These are phyloP conservation scores for Pocillopora meandrina DNA, from an alignment of 92 coral and sea anemone genomes.

Conservation along the genomic window DNA sequence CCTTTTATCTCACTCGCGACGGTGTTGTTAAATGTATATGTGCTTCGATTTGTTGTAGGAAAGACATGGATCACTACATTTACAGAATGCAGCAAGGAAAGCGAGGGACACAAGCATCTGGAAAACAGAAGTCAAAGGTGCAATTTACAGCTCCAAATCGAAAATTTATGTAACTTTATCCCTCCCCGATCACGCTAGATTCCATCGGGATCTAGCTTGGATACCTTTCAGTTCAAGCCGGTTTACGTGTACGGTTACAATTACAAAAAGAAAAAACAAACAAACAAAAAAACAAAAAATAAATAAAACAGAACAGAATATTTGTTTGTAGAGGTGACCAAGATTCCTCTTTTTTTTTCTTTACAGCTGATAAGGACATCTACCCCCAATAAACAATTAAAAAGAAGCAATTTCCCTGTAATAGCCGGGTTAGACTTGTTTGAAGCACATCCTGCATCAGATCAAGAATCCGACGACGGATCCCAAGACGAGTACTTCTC, in stretches of 20 bases:
- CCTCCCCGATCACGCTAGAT: too few species aligned
- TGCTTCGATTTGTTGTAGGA: conserved; percentile 28
- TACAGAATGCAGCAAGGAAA: conserved; percentile 76
- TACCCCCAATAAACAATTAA: conserved; percentile 59
- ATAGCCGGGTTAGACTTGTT: conserved; percentile 53
- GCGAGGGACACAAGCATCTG: conserved; percentile 42
- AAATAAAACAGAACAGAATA: too few species aligned
- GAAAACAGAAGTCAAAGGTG: conserved; percentile 41
- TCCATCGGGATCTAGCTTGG: too few species aligned
- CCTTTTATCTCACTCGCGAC: background rate
- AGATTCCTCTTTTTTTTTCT: background rate
- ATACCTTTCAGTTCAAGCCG: too few species aligned
- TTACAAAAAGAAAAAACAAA: too few species aligned
- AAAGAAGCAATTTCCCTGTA: conserved; percentile 15
- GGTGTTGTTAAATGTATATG: background rate
- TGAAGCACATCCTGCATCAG: conserved; percentile 70
- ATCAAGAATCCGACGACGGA: conserved; percentile 73
- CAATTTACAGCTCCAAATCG: too few species aligned
- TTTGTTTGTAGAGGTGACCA: background rate
- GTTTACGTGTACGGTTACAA: too few species aligned
- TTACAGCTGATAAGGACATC: conserved; percentile 66
- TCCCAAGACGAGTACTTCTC: conserved; percentile 78
- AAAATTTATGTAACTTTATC: too few species aligned
- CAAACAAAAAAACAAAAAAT: too few species aligned
- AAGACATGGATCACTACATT: conserved; percentile 82